Percentiles rank a stretch among this genome's conserved stretches.
Conservation (phyloP, 2,113 vertebrate genomes). For the Orientallactaga bullata region DNA sequence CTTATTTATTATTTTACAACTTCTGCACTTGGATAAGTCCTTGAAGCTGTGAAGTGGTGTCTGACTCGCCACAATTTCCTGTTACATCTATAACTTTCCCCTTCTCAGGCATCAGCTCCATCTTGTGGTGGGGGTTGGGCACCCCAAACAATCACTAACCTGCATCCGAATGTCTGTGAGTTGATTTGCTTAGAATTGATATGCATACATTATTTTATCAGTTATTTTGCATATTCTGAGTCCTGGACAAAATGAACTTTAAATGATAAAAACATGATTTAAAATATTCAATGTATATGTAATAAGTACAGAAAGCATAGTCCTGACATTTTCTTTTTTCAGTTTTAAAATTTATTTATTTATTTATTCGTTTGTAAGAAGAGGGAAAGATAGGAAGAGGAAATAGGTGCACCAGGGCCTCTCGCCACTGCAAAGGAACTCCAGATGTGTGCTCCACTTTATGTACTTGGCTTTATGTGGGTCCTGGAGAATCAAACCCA, state of each 20-base stretch:
- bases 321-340: not conserved
- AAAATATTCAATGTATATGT: not conserved
- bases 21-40: not conserved
- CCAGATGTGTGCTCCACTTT: too few species aligned
- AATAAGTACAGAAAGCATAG: not conserved
- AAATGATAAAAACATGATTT: not conserved
- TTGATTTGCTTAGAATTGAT: not conserved
- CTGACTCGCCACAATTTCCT: not conserved
- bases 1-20: not conserved
- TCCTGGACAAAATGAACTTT: not conserved
- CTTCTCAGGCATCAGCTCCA: fast-evolving
- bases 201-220: not conserved
- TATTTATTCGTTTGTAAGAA: too few species aligned
- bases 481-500: not conserved
- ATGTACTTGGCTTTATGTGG: too few species aligned
- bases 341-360: too few species aligned
- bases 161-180: not conserved
- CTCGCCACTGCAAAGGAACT: too few species aligned
- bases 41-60: not conserved
- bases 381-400: too few species aligned
- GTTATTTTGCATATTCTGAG: not conserved
- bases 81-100: not conserved
- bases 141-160: not conserved
- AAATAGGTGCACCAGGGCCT: too few species aligned
- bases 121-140: not conserved